Conservation (phyloP, 2,888 invertebrate species). For the Xestoiulus laeticollis region DNA sequence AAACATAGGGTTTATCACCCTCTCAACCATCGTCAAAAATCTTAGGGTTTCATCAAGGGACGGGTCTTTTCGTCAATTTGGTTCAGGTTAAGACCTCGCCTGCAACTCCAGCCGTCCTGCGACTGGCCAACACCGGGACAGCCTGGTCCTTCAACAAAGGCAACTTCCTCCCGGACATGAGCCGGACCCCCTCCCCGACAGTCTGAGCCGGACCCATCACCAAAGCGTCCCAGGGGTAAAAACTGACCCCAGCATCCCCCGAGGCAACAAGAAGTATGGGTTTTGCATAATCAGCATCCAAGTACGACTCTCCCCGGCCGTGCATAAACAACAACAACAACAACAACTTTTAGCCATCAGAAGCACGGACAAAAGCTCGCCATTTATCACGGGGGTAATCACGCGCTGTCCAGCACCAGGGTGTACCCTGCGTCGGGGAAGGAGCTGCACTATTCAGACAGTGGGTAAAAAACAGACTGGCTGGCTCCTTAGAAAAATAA, state of each 20-base stretch:
- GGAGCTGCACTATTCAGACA: neutral
- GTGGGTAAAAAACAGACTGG: constrained; percentile 21
- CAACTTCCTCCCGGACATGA: neutral
- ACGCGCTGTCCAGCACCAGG: constrained; percentile 18
- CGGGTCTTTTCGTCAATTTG: neutral
- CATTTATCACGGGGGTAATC: constrained; percentile 41
- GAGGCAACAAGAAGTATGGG: neutral
- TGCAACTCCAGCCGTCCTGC: neutral
- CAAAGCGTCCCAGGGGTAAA: neutral
- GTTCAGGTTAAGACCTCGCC: neutral
- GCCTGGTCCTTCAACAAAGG: neutral
- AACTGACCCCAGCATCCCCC: neutral
- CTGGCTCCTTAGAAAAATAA: constrained; percentile 34
- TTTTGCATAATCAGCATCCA: constrained; percentile 39
- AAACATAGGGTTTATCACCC: no score
- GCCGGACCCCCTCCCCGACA: neutral
- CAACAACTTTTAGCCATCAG: neutral
- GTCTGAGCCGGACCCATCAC: neutral
- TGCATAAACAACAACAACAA: constrained; percentile 8
- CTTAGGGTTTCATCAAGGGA: neutral
- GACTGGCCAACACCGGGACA: neutral
- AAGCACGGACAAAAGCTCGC: neutral
- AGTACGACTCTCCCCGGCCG: neutral
- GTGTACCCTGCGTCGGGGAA: neutral
- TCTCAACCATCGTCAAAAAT: no score